phyloP scores from a whole-genome alignment of 53 echinoderm and acorn worm genomes.

The Echinarachnius parma region DNA sequence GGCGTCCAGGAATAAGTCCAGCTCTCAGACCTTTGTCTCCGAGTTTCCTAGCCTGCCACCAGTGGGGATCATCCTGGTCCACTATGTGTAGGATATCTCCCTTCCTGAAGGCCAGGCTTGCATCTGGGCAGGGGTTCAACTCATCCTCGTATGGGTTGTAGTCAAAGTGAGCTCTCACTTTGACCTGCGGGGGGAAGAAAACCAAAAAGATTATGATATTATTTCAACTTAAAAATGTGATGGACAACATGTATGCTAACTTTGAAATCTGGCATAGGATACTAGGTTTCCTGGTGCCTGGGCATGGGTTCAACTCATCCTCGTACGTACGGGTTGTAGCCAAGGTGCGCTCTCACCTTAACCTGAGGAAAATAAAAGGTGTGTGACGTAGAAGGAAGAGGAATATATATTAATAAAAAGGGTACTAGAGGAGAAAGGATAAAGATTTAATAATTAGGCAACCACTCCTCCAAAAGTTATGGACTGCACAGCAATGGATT shows the following conservation, averaged over 20 bases:
- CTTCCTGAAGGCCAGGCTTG: constrained; percentile 78
- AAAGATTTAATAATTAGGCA: no score
- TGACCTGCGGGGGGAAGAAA: no score
- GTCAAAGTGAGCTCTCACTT: constrained; percentile 90
- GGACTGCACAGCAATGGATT: no score
- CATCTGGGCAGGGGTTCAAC: constrained; percentile 89
- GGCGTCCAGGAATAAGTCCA: constrained; percentile 90
- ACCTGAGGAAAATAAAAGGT: neutral
- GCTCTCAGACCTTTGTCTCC: constrained; percentile 86
- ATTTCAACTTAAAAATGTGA: no score
- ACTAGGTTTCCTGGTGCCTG: constrained; percentile 96
- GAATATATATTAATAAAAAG: no score
- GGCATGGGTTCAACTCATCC: constrained; percentile 84
- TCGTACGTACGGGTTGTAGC: constrained; percentile 85
- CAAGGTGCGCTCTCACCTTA: constrained; percentile 83
- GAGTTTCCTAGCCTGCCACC: constrained; percentile 97
- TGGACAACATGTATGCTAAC: no score
- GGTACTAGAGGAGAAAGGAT: no score
- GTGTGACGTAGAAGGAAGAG: no score
- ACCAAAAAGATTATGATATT: no score
- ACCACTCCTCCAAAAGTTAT: no score
- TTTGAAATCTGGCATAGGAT: no score
- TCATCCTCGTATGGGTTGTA: constrained; percentile 84
- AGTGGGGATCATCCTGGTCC: constrained; percentile 87
- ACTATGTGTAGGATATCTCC: constrained; percentile 93